Evolutionary conservation across 2,888 invertebrate genomes (phyloP).

Genomic region (Apamea crenata): DNA sequence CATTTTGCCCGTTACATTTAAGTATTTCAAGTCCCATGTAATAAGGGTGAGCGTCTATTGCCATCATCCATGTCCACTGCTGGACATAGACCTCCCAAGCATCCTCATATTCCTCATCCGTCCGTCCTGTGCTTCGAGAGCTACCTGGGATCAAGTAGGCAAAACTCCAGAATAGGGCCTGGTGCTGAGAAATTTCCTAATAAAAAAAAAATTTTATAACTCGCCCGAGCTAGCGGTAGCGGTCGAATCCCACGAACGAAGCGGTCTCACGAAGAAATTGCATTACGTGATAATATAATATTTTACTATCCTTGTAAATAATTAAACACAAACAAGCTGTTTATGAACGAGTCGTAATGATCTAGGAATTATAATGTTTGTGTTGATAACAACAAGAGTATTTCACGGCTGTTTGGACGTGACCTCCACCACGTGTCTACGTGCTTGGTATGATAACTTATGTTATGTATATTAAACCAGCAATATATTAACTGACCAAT

Average conservation of each 20-base stretch:
- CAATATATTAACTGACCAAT: background rate
- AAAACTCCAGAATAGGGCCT: background rate
- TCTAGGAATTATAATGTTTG: slow-evolving; percentile 32
- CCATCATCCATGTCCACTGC: background rate
- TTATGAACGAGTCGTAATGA: slow-evolving; percentile 36
- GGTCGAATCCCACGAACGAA: background rate
- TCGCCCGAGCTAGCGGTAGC: background rate
- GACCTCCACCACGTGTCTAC: background rate
- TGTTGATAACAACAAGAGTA: background rate
- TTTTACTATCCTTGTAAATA: slow-evolving; percentile 16
- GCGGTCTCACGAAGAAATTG: background rate
- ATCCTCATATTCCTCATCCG: too few relatives aligned
- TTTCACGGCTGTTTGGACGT: slow-evolving; percentile 1
- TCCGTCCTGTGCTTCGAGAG: background rate
- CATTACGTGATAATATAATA: background rate
- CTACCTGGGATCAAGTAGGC: background rate
- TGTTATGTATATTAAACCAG: background rate
- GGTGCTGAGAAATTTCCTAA: background rate
- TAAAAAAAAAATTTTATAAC: too few relatives aligned
- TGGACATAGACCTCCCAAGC: background rate
- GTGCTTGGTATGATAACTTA: background rate
- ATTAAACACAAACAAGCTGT: slow-evolving; percentile 39
- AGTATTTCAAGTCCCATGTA: too few relatives aligned
- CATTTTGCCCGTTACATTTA: background rate
- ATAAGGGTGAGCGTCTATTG: background rate